Base-by-base conservation (phyloP, 2,113 vertebrate genomes). In the Macquaria ambigua region DNA sequence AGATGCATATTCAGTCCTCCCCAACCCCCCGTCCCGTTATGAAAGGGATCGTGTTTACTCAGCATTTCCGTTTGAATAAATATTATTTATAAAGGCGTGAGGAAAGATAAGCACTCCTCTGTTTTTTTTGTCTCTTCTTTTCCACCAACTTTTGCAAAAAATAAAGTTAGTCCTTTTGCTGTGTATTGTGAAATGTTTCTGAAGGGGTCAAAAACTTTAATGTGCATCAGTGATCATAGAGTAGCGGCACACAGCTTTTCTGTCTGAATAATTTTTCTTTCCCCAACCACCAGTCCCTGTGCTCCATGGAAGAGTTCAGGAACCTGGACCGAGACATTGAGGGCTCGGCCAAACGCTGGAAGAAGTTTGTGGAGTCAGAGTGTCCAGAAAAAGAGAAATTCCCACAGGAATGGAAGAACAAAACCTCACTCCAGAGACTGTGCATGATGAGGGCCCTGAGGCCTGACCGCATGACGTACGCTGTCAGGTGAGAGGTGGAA, bases 381-480 rank as follows among this genome's bases (percentile, higher is more conserved):
- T 97, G 96, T 92, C 98, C 98, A 0, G 98, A 99, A 79, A 98
- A 97, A 81, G 98, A 99, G 90, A 98, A 96, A 88, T 96, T 99
- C 72, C 98, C 98, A 0, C 98, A 98, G 90, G 98, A 98, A 18
- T 99, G 98, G 98, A 99, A 98, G 93, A 98, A 94, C 89, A 99
- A 97, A 90, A 96, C 94, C 0, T 88, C 96, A 0, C 95, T 99
- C 48, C 98, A 99, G 94, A 97, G 92, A 21, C 95, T 99, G 81
- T 99, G 98, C 89, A 94, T 99, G 81, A 90, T 98, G 97, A 95
- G 97, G 70, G 96, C 96, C 12, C 79, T 98, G 73, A 94, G 97
- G n/a, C 97, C 97, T 0, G 97, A 98, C 82, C 96, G 97, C 48
- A 96, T 98, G 94, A 96, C 96, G 46, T 98, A 98, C 0, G 97